phyloP scores from a whole-genome alignment of 2,888 invertebrate species.

The Catocala nupta region DNA sequence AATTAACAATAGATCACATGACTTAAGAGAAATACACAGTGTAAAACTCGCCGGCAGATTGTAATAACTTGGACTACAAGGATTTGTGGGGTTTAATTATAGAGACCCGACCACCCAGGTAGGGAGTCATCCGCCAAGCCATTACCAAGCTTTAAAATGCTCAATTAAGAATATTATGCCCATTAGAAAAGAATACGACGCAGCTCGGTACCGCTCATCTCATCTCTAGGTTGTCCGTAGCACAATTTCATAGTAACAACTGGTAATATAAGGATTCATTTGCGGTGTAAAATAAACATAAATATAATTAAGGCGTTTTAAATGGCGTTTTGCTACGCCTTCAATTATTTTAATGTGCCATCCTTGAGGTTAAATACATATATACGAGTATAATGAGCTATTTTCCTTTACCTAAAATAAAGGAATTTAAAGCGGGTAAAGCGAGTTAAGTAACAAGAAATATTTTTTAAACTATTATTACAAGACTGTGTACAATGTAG shows the following conservation, averaged over 20 bases:
- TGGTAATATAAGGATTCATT: constrained; percentile 33
- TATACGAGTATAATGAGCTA: too few relatives aligned
- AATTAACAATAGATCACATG: too few relatives aligned
- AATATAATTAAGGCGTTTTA: not conserved
- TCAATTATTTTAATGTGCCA: not conserved
- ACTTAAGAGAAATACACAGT: too few relatives aligned
- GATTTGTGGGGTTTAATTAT: constrained; percentile 58
- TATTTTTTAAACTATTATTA: too few relatives aligned
- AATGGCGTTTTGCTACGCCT: not conserved
- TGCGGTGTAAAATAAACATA: constrained; percentile 30
- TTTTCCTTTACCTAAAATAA: too few relatives aligned
- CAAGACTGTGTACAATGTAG: too few relatives aligned
- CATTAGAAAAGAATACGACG: constrained; percentile 54
- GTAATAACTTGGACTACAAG: constrained; percentile 35
- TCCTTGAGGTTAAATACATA: not conserved
- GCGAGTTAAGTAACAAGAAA: too few relatives aligned
- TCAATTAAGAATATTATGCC: constrained; percentile 57
- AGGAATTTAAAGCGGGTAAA: too few relatives aligned
- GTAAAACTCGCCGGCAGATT: too few relatives aligned
- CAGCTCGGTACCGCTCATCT: constrained; percentile 3
- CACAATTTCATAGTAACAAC: constrained; percentile 39
- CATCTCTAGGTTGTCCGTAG: constrained; percentile 11
- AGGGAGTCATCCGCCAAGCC: constrained; percentile 26
- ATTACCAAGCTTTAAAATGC: constrained; percentile 43
- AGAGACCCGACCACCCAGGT: constrained; percentile 62